Percentiles rank a stretch among this genome's conserved stretches.
Evolutionary conservation across 2,797 vertebrate genomes (phyloP).

Genomic region (Cygnus olor): DNA sequence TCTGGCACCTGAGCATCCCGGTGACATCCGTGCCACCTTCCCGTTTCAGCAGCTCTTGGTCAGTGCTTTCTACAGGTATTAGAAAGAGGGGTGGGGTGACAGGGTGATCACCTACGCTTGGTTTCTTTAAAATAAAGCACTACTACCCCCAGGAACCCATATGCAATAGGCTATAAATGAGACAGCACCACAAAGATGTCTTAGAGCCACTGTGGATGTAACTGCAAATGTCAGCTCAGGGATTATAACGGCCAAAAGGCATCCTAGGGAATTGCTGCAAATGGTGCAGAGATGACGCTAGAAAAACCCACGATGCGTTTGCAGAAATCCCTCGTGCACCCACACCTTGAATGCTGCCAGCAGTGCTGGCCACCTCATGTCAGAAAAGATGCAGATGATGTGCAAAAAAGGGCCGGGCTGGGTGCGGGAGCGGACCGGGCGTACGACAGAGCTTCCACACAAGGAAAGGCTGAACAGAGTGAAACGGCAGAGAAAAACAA

Average conservation of each 20-base stretch:
- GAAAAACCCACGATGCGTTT: neutral
- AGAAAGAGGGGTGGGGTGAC: neutral
- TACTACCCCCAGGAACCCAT: neutral
- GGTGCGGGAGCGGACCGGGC: fast-evolving
- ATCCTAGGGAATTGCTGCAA: neutral
- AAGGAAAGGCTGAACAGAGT: neutral
- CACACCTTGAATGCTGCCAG: fast-evolving
- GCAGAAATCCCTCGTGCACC: neutral
- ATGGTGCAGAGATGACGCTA: neutral
- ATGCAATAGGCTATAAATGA: neutral
- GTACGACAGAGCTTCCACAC: neutral
- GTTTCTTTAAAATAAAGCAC: neutral
- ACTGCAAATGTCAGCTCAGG: constrained; percentile 9
- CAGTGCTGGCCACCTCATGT: neutral
- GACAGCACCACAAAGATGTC: neutral
- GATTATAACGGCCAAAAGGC: neutral
- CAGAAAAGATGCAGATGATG: fast-evolving
- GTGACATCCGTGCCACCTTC: neutral
- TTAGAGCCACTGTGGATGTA: neutral
- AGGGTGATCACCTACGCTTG: fast-evolving
- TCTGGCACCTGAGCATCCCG: neutral
- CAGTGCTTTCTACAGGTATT: neutral
- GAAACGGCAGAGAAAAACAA: neutral
- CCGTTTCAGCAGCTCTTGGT: neutral
- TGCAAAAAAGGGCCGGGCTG: neutral